Base-by-base conservation (phyloP, 2,113 vertebrate genomes). In the Centrocercus urophasianus region DNA sequence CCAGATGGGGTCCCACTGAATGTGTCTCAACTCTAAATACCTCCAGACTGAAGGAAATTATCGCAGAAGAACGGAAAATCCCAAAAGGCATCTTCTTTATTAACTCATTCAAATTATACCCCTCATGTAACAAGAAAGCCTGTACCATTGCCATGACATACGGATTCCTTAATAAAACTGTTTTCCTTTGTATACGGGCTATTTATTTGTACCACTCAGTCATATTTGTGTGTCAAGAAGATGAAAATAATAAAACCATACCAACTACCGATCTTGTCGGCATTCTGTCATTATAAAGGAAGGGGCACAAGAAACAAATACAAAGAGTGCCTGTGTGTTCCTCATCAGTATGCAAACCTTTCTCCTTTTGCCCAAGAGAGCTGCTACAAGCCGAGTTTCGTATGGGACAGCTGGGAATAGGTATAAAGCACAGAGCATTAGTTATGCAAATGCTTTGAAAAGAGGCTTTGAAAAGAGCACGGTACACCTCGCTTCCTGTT, bases 151-250 rank as follows among this genome's bases (percentile, higher is more conserved):
- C 83, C 89, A 75, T 57, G 14, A 3, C 43, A 57, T 34, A 59
- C 19, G n/a, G 40, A 72, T 86, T 88, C 57, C 73, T 83, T 83
- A 94, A 93, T 83, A 93, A 93, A 90, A 77, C 30, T 36, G 12
- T 50, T 93, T 81, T 88, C n/a, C n/a, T 78, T 72, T 63, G 83
- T 65, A 66, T 21, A 13, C 16, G 38, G 22, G 15, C 74, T 81
- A 32, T 38, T 90, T 80, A 40, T 74, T 91, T 95, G 47, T 88
- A 65, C 47, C 52, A 61, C 69, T 22, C 65, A 83, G 43, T 67
- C 65, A 78, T 76, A 60, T 21, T 66, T 34, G 30, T 32, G 8
- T 83, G 57, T 77, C 6, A 11, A 72, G 78, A 73, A 85, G 65
- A 59, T 38, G 30, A 86, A 92, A 93, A 80, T 43, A 89, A 81